A percentile compares a stretch with the other conserved stretches of the same genome.
Conservation (phyloP, 2,888 invertebrate species). For the Pristionchus entomophagus region DNA sequence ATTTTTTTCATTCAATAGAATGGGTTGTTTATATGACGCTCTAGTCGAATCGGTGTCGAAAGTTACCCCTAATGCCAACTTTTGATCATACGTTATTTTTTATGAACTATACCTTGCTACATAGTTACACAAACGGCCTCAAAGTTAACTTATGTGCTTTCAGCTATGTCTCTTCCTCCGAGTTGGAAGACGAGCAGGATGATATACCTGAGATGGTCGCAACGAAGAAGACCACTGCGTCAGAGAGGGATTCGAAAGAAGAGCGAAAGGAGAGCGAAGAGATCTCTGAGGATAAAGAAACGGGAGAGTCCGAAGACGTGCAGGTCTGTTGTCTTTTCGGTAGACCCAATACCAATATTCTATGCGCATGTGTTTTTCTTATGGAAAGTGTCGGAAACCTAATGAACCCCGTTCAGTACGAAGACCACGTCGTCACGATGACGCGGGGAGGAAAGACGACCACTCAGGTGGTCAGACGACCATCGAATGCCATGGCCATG, state of each 20-base stretch:
- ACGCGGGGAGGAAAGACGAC: not conserved
- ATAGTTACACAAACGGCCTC: too few relatives aligned
- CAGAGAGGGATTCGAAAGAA: not conserved
- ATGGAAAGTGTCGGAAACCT: not conserved
- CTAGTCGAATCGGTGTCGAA: too few relatives aligned
- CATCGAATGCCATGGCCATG: not conserved
- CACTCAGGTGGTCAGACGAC: slow-evolving; percentile 1
- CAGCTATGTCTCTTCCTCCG: too few relatives aligned
- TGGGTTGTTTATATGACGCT: too few relatives aligned
- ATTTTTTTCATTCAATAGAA: too few relatives aligned
- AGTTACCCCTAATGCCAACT: too few relatives aligned
- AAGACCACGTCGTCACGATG: not conserved
- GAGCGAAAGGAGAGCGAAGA: not conserved
- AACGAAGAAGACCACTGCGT: not conserved
- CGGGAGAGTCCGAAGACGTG: not conserved
- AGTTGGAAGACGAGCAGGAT: not conserved
- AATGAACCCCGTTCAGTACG: not conserved
- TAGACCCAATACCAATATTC: too few relatives aligned
- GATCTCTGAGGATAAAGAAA: not conserved
- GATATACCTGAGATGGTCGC: not conserved
- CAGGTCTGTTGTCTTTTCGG: too few relatives aligned
- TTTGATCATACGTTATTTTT: too few relatives aligned
- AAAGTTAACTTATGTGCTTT: too few relatives aligned
- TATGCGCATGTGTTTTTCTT: too few relatives aligned
- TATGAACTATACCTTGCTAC: too few relatives aligned